Evolutionary conservation across 2,797 vertebrate genomes (phyloP).

Genomic region (Malacoraja senta): DNA sequence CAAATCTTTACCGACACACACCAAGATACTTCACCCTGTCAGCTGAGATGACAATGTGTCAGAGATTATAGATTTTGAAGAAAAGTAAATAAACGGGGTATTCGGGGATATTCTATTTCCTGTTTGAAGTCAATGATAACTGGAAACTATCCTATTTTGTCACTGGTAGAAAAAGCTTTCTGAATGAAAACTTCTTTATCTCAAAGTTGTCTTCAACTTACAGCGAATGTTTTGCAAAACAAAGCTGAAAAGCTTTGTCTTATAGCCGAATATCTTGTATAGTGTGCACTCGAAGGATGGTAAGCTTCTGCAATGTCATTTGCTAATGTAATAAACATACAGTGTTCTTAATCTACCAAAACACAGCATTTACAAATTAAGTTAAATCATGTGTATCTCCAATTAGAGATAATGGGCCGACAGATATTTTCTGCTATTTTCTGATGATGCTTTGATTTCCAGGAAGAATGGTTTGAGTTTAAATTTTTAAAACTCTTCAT

Average conservation of each 20-base stretch:
- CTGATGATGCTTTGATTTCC: background rate
- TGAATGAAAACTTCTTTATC: background rate
- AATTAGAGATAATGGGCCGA: constrained; percentile 27
- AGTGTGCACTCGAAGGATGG: background rate
- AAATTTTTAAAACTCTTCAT: background rate
- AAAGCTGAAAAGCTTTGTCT: background rate
- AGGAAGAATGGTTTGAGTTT: background rate
- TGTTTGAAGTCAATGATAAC: background rate
- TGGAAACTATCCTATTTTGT: background rate
- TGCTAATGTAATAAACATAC: constrained; percentile 29
- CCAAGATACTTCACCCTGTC: background rate
- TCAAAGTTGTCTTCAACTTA: background rate
- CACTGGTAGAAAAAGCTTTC: background rate
- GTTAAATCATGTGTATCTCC: constrained; percentile 8
- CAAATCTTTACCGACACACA: background rate
- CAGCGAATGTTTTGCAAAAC: background rate
- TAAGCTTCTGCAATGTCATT: background rate
- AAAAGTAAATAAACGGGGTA: background rate
- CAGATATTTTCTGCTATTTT: constrained; percentile 29
- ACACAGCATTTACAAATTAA: constrained; percentile 21
- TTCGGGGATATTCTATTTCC: too few relatives aligned
- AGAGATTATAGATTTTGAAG: background rate
- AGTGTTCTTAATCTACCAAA: constrained; percentile 19
- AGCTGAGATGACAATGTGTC: background rate
- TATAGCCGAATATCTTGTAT: background rate